Base-by-base conservation (phyloP, 2,888 invertebrate species). In the Ennomos fuscantarius region DNA sequence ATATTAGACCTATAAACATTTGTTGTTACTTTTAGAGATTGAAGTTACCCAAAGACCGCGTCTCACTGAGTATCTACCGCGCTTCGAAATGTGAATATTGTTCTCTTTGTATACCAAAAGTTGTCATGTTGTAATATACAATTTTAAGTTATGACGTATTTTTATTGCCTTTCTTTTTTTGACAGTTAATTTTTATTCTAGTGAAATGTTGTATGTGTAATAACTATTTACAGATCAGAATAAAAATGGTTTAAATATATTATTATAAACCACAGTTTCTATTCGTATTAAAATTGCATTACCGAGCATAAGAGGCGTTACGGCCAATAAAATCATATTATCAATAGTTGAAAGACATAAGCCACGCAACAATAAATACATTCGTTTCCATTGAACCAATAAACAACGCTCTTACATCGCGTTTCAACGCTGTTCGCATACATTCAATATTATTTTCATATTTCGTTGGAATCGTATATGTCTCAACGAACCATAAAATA, bases 401-500 rank as follows among this genome's bases (percentile, higher is more conserved):
- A 78, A 73, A 71, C 68, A 71, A 66, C 60, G 60, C 53, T 67
- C 64, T 59, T 65, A 62, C 64, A 61, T 60, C 47, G 61, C 53
- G 48, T 49, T 52, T 47, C 52, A 55, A 64, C 65, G 63, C 62
- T 65, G 65, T 64, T 68, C 65, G 66, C 24, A 72, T 69, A 69
- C 71, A 73, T 78, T 74, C 70, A 70, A 78, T 76, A 72, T 73
- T 66, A 67, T 69, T 66, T 74, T 69, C 68, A 67, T 72, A 71
- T 75, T 72, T 73, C 76, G 71, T 71, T 72, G 69, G 71, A 73
- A 75, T 70, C 71, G 66, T 68, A 74, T 67, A 71, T 70, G 74
- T 72, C 67, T 73, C 72, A 60, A 60, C 64, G 64, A 54, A 69
- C 74, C 73, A 78, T 82, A 76, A 79, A 79, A 73, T 79, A 76